Evolutionary conservation across 2,888 invertebrate species (phyloP).

Genomic region (Drosophila vallismaia): DNA sequence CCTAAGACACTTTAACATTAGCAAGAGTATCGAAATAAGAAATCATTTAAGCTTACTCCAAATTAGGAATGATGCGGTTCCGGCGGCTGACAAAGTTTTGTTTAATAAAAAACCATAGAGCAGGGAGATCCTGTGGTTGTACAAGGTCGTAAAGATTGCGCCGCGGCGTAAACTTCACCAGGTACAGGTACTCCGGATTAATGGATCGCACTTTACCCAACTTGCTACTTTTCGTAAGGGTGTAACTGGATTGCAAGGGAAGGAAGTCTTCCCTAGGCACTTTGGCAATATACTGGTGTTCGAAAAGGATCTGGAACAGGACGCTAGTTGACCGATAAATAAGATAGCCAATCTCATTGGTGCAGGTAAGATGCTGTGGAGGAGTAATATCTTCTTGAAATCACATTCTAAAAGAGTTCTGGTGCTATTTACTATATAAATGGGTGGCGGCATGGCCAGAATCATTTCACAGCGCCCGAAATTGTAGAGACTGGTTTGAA

Average conservation of each 20-base stretch:
- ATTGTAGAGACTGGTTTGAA: conserved; percentile 85
- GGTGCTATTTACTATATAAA: conserved; percentile 86
- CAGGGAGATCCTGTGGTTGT: conserved; percentile 85
- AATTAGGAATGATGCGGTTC: conserved; percentile 87
- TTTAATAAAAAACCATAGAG: conserved; percentile 89
- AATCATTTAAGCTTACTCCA: conserved; percentile 87
- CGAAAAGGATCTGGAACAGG: conserved; percentile 89
- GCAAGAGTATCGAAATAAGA: no score
- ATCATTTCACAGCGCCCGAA: conserved; percentile 87
- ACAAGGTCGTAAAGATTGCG: conserved; percentile 85
- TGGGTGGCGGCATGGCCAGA: conserved; percentile 86
- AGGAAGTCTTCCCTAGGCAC: conserved; percentile 88
- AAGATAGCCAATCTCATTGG: conserved; percentile 85
- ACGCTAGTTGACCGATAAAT: conserved; percentile 86
- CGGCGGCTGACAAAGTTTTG: conserved; percentile 87
- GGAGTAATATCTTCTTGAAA: neutral
- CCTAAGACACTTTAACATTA: conserved; percentile 75
- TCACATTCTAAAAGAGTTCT: neutral
- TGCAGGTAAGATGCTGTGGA: conserved; percentile 86
- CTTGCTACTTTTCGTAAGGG: conserved; percentile 68
- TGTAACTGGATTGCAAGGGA: conserved; percentile 86
- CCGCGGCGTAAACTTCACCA: conserved; percentile 88
- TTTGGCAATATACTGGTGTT: conserved; percentile 86
- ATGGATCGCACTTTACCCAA: conserved; percentile 74
- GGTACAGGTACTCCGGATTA: conserved; percentile 86